A percentile compares a stretch with the other conserved stretches of the same genome.
Evolutionary conservation across 2,797 vertebrate species (phyloP).

Genomic region (Psittacula derbiana): DNA sequence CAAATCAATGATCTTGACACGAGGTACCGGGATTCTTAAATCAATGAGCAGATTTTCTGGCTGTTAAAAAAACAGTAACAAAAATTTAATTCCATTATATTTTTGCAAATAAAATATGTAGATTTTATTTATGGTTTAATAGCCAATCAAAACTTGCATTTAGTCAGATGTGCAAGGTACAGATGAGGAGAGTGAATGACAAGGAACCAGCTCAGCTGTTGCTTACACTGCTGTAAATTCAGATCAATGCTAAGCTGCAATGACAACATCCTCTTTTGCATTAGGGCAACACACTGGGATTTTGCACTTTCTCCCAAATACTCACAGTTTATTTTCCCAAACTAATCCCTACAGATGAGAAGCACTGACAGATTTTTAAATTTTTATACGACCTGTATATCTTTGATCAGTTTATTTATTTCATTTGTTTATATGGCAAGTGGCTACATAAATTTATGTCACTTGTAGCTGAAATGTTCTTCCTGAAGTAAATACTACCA

Average conservation of each 20-base stretch:
- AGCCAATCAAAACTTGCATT: not conserved
- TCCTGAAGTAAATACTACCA: not conserved
- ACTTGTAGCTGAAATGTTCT: not conserved
- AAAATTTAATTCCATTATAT: not conserved
- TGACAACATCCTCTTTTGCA: not conserved
- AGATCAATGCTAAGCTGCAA: not conserved
- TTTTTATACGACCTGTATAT: not conserved
- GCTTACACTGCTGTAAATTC: not conserved
- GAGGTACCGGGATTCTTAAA: constrained; percentile 85
- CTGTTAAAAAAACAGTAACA: constrained; percentile 68
- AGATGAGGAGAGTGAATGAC: not conserved
- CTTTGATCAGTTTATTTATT: not conserved
- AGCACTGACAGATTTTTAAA: not conserved
- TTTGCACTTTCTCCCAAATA: not conserved
- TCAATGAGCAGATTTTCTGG: constrained; percentile 97
- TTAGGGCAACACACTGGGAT: not conserved
- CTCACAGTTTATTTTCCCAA: not conserved
- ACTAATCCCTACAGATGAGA: not conserved
- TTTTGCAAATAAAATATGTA: not conserved
- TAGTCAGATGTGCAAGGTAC: not conserved
- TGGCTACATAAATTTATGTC: not conserved
- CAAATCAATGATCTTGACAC: constrained; percentile 91
- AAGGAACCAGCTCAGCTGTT: not conserved
- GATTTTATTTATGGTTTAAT: not conserved
- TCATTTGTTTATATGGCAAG: not conserved